Conservation (phyloP, 2,888 invertebrate genomes). For the Archips xylosteana region DNA sequence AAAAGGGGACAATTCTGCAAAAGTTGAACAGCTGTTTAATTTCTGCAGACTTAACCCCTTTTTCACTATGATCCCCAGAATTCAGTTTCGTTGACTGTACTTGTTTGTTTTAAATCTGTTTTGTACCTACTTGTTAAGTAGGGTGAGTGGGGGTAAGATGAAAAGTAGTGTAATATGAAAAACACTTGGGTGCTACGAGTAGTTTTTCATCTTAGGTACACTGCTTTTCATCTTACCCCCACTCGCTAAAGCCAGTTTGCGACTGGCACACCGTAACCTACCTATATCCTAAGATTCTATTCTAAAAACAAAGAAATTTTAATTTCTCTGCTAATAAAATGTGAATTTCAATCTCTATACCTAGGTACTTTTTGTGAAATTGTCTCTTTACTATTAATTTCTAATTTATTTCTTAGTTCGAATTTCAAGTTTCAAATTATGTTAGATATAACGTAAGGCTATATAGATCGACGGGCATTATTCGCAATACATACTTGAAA, state of each 20-base stretch:
- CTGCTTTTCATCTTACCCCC: too few relatives aligned
- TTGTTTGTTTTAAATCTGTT: background rate
- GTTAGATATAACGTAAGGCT: background rate
- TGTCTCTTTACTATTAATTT: background rate
- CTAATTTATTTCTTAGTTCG: background rate
- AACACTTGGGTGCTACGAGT: too few relatives aligned
- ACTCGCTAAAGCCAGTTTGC: too few relatives aligned
- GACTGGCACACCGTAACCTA: too few relatives aligned
- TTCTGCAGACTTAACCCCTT: too few relatives aligned
- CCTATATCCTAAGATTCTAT: background rate
- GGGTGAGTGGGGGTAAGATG: too few relatives aligned
- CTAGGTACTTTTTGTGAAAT: background rate
- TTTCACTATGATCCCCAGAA: too few relatives aligned
- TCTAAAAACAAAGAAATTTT: background rate
- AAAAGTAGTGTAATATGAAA: too few relatives aligned
- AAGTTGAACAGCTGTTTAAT: too few relatives aligned
- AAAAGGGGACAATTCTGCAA: too few relatives aligned
- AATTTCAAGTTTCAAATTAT: background rate
- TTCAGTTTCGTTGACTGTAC: too few relatives aligned
- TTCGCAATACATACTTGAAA: conserved; percentile 54
- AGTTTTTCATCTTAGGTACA: too few relatives aligned
- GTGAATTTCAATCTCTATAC: background rate
- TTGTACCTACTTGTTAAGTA: background rate
- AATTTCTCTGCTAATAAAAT: background rate
- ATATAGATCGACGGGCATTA: conserved; percentile 48